Base-by-base conservation (phyloP, 2,797 vertebrate genomes). In the Novumbra hubbsi region DNA sequence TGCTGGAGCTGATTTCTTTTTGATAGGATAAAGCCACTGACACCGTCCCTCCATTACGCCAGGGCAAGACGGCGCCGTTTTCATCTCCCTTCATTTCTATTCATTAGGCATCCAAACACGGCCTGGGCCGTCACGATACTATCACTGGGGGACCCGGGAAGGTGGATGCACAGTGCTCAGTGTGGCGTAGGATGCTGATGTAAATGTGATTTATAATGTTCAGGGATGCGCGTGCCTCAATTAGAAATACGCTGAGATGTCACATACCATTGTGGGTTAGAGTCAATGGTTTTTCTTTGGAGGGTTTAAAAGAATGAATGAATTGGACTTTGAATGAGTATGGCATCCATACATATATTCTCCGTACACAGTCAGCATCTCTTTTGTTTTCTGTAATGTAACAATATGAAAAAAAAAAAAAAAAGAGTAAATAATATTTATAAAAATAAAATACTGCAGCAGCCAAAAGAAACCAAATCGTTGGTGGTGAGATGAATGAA, bases 1-100 rank as follows among this genome's bases (percentile, higher is more conserved):
- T 72, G 90, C 84, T 78, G 82, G 92, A 65, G 88, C 92, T 90
- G 89, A 93, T 92, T 91, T 90, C 87, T 91, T 91, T 92, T 91
- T 91, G 89, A 92, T 91, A 91, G 89, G 90, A 88, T 89, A 88
- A 90, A 88, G 83, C 70, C 83, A 83, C 86, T 85, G 88, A 90
- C 87, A 89, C 81, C 82, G 74, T 76, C 78, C 79, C 69, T 72
- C 55, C 55, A 73, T 78, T 80, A 74, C 81, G 78, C 77, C 70
- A 68, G 74, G 80, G 74, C 84, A 68, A 11, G 48, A 63, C 68
- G 80, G 68, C 68, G 78, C 71, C 74, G 68, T 65, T 85, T 76
- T 84, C 79, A 77, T 80, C 78, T 60, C 72, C 41, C 63, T 62
- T 83, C 65, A 17, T 7, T 72, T 75, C 71, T 79, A 71, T 83